Conservation (phyloP, 1,140 invertebrate genomes). For the Piezodorus guildinii region DNA sequence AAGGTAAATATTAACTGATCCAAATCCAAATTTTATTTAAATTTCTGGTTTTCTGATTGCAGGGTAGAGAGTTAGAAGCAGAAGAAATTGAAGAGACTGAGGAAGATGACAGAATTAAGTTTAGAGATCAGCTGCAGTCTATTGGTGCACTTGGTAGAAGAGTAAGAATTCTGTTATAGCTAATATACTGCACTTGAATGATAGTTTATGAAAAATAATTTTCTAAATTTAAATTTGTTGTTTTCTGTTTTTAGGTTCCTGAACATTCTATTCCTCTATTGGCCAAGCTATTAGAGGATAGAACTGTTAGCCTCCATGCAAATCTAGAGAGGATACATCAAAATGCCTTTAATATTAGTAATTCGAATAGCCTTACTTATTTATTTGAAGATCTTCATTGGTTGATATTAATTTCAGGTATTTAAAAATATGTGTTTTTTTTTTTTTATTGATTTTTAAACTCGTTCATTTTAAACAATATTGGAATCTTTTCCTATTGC, state of each 20-base stretch:
- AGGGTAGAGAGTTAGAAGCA: constrained; percentile 20
- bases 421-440: too few relatives aligned
- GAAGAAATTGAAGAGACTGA: constrained; percentile 42
- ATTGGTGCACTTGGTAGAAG: constrained; percentile 45
- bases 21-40: neutral
- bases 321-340: constrained; percentile 36
- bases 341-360: constrained; percentile 39
- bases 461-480: too few relatives aligned
- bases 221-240: too few relatives aligned
- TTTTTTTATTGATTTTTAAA: too few relatives aligned
- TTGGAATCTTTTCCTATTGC: too few relatives aligned
- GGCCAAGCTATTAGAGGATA: constrained; percentile 48
- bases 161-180: constrained; percentile 28
- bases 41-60: neutral
- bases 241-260: constrained; percentile 37
- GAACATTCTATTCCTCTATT: constrained; percentile 45
- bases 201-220: too few relatives aligned
- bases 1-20: too few relatives aligned
- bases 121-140: constrained; percentile 53
- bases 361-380: constrained; percentile 41
- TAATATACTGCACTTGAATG: too few relatives aligned
- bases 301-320: constrained; percentile 39
- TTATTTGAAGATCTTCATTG: constrained; percentile 82
- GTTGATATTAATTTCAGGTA: constrained; percentile 66
- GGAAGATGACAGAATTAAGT: constrained; percentile 53